Evolutionary conservation across 2,797 vertebrate species (phyloP), one percentile per base, ranked within the genome.

Genomic region (Cuculus canorus): DNA sequence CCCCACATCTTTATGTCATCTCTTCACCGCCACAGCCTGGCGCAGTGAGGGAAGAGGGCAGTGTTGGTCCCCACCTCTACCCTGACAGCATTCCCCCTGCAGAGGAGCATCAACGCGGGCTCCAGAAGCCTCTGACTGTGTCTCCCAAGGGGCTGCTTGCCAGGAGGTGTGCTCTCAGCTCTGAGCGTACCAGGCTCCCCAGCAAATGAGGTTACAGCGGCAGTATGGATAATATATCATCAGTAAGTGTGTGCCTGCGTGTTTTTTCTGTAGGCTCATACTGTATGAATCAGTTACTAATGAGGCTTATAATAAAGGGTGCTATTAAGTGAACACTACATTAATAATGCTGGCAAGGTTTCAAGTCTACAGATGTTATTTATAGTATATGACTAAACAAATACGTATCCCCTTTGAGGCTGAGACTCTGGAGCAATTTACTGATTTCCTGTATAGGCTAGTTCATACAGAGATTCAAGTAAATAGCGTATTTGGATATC

Each of bases 361-460:
- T 86, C 54, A 60, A 71, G 83, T 53, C 94, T 91, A 63, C 90
- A 95, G 92, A 95, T 91, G 92, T 92, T 96, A 95, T 96, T 97
- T 97, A 95, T 96, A 96, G 94, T 32, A 69, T 41, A 91, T 89
- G 95, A 95, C 96, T 95, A 95, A 96, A 97, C 92, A 97, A 96
- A 95, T 87, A 85, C 3, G 0, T 79, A 39, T 92, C 25, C 53
- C 81, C 86, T 95, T 69, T 93, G 96, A 95, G 95, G 64, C 86
- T 82, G 83, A 92, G 90, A 78, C 90, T 93, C 75, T 87, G 90
- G 72, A 95, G 94, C 90, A 95, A 96, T 95, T 95, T 90, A 89
- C 93, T 94, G 94, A 96, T 95, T 96, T 97, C 96, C 95, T 95
- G 93, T 88, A 91, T 75, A 71, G 84, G 86, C 86, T 96, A 24